Conservation (phyloP, 2,113 vertebrate species). For the Heterocephalus glaber region DNA sequence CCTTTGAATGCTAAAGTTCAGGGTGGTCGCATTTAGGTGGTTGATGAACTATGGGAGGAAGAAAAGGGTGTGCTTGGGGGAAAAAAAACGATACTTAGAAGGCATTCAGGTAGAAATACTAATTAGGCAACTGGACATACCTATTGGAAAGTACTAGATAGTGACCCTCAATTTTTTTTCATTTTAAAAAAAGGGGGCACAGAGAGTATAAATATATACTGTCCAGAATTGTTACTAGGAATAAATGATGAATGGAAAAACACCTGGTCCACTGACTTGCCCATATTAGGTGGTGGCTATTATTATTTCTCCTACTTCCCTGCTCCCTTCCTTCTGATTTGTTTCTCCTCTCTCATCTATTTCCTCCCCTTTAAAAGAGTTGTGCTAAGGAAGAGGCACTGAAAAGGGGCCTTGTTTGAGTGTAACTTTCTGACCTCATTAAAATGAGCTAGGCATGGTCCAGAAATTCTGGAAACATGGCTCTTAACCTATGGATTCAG, state of each 20-base stretch:
- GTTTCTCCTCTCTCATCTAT: constrained; percentile 11
- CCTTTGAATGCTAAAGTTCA: neutral
- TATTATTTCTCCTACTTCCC: constrained; percentile 46
- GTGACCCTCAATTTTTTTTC: neutral
- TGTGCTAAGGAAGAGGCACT: constrained; percentile 28
- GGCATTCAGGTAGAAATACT: neutral
- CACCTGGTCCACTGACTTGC: constrained; percentile 26
- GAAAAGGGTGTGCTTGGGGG: neutral
- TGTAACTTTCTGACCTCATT: constrained; percentile 35
- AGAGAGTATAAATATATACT: neutral
- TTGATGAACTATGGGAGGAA: neutral
- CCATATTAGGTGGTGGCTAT: constrained; percentile 40
- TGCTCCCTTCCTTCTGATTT: constrained; percentile 19
- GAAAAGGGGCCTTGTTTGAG: constrained; percentile 43
- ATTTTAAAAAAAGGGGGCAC: neutral
- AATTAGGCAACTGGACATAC: constrained; percentile 1
- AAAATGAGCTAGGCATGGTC: constrained; percentile 45
- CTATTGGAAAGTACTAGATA: constrained; percentile 6
- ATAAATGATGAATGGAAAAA: constrained; percentile 33
- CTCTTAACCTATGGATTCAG: constrained; percentile 29
- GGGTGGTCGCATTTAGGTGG: neutral
- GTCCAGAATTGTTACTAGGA: neutral
- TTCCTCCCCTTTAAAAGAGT: constrained; percentile 18
- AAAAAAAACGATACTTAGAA: constrained; percentile 7
- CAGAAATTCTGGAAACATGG: constrained; percentile 46